Base-by-base conservation (phyloP, 2,888 invertebrate genomes). In the Macrosoma leucophasiata region DNA sequence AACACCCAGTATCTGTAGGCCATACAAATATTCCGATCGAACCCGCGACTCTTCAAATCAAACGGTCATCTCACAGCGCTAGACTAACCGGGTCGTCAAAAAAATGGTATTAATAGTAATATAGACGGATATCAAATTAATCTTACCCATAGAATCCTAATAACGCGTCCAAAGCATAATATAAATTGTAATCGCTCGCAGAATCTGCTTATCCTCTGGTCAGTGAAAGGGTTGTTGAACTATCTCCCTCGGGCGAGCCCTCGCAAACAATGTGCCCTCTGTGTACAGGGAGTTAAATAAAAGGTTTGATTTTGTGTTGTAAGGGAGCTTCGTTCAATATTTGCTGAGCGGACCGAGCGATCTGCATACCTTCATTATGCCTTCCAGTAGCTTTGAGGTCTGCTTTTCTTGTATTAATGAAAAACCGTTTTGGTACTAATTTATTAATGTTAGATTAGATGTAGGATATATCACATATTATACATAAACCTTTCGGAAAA, bases 301-400 rank as follows among this genome's bases (percentile, higher is more conserved):
- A 84, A 84, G 82, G 82, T 82, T 84, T 84, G 84, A 84, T 84
- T 84, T 84, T 73, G 69, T 79, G 82, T 82, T 81, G 76, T 76
- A 78, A 74, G 73, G 77, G 72, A 62, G 59, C 65, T 58, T 64
- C 55, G 57, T 59, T 64, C 74, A 82, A 82, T 84, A 82, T 84
- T 84, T 79, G 71, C 58, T 32, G 59, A 72, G 59, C 50, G 66
- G 62, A 62, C 73, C 71, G 58, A 59, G 54, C 57, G 58, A 71
- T 72, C 70, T 76, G 77, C 84, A 81, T 84, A 75, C 69, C 74
- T 73, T 76, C 70, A 68, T 70, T 61, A 58, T 56, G 45, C 52
- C 53, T 43, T 40, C 33, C 40, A 36, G 40, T 48, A 44, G 43
- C 50, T 54, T 55, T 51, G 49, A 55, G 49, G 47, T 48, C 27